phyloP scores from a whole-genome alignment of 35 echinoderm and acorn worm genomes.

The Lytechinus variegatus region DNA sequence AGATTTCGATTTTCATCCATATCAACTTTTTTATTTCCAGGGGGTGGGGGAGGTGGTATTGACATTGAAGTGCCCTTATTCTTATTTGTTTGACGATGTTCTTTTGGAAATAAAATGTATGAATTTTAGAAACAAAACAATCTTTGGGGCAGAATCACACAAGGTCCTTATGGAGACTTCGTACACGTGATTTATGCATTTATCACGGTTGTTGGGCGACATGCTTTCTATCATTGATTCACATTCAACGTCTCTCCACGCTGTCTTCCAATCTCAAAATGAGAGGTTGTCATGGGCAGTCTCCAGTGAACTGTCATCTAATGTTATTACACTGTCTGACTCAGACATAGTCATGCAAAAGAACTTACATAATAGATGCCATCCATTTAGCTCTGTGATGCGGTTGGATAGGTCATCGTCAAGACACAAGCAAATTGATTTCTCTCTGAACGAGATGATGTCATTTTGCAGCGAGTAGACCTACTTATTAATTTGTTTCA shows the following conservation, averaged over 20 bases:
- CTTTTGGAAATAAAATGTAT: too few relatives aligned
- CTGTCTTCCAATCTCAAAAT: not conserved
- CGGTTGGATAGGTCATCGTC: not conserved
- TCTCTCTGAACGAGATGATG: not conserved
- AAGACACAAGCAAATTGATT: not conserved
- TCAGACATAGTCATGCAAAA: not conserved
- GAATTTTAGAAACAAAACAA: not conserved
- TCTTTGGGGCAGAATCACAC: not conserved
- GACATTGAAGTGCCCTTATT: too few relatives aligned
- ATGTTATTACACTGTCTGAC: constrained; percentile 3
- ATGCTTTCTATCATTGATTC: too few relatives aligned
- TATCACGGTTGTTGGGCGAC: not conserved
- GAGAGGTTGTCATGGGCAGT: not conserved
- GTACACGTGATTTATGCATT: not conserved
- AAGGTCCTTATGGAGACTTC: not conserved
- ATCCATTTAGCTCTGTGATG: not conserved
- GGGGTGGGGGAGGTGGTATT: too few relatives aligned
- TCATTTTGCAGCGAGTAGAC: not conserved
- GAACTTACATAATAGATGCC: not conserved
- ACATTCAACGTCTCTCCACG: not conserved
- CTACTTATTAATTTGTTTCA: not conserved
- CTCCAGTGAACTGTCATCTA: constrained; percentile 9
- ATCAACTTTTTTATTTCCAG: too few relatives aligned
- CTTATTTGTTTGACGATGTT: too few relatives aligned
- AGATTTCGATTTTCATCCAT: too few relatives aligned